Evolutionary conservation across 2,888 invertebrate genomes (phyloP), one percentile per base, ranked within the genome.

Genomic region (Dasysyrphus tricinctus): DNA sequence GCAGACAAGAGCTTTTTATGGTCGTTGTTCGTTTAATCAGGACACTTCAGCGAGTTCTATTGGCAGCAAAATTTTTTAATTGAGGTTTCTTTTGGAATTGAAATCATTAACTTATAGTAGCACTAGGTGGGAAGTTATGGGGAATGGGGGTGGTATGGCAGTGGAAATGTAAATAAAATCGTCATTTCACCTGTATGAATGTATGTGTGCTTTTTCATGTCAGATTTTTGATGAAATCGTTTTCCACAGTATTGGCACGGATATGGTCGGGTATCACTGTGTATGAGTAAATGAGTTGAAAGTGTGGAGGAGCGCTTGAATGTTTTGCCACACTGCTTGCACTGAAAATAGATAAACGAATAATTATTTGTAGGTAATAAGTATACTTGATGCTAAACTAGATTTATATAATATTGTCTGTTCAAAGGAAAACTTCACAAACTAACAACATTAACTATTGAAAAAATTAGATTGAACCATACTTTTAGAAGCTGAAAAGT

Each of bases 161-260:
- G 8, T 12, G 49, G 16, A n/a, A 47, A n/a, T n/a, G 32, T 59
- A 42, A 59, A 61, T 65, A 37, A 9, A 54, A 69, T 56, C 16
- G 37, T 80, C 32, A 88, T 94, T 96, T 95, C 91, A 97, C 97
- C 97, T 89, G 97, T 97, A 91, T 97, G 97, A 88, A 97, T 99
- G 91, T 99, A 99, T n/a, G 99, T 99, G 93, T 99, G 99, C 91
- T 99, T 99, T 94, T 99, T 99, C 99, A 99, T 99, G 93, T 99
- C 99, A 80, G 93, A 93, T 89, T 93, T 93, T 67, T 93, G 93
- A 88, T 93, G 93, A 88, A 93, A 93, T 67, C 93, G 91, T 88
- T 93, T 93, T 80, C 93, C 93, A 92, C 99, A 99, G 93, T 98
- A 99, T 92, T 98, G 97, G 92, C 99, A 99, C n/a, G 99, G 98